Evolutionary conservation across 2,888 invertebrate species (phyloP), one percentile per base, ranked within the genome.

Genomic region (Nipponacmea schrenckii): DNA sequence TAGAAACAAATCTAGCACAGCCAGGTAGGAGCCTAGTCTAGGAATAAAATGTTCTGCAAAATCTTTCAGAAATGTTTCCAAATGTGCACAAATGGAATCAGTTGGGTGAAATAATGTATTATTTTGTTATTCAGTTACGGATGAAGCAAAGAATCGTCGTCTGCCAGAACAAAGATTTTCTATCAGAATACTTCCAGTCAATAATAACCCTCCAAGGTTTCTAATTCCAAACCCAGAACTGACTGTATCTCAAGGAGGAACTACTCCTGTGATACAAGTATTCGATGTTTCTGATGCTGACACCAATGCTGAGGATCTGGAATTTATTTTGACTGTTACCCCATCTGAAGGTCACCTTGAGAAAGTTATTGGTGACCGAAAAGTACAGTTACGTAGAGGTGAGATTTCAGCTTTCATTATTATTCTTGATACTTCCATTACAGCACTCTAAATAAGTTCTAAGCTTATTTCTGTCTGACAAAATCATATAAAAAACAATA

Each of bases 141-240:
- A 84, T 78, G 81, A 78, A 5, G 72, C 75, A 14, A 74, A 75
- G 26, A 76, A 71, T 17, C 73, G 69, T 26, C 68, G 75, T 15
- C 72, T 73, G 8, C 72, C 80, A 31, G 83, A 84, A 71, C 79
- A 85, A 71, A 80, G 78, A 73, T 86, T 86, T 71, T 79, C 79
- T 24, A 84, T 86, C 39, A 70, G 76, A 24, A 73, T 87, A 5
- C 46, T 83, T n/a, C 86, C 86, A 10, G 84, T 86, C 45, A 84
- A 86, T 76, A 85, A 85, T 78, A 80, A 78, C 64, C 80, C 85
- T 14, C 86, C 87, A 0, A 62, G 73, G 26, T 82, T 86, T 70
- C 64, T 71, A 1, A 67, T 79, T 26, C 68, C 76, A 8, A 73
- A 69, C 62, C 80, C 80, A 20, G 62, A 72, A 12, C 50, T 86